These are phyloP conservation scores for Thymallus thymallus DNA, from an alignment of 2,113 vertebrate genomes.

Conservation along the genomic window DNA sequence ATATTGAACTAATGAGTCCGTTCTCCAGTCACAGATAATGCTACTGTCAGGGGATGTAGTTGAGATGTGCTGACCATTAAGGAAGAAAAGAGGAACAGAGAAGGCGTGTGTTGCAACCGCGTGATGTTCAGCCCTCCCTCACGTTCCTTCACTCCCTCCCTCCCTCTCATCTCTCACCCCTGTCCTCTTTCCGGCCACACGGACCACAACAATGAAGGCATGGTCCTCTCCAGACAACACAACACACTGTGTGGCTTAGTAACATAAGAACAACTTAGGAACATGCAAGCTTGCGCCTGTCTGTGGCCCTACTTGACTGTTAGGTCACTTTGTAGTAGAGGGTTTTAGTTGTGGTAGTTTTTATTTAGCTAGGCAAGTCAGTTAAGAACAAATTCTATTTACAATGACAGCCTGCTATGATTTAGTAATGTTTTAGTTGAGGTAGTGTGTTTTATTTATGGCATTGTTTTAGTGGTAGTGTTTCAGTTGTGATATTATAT, in stretches of 20 bases:
- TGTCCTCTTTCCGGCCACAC: conserved; percentile 48
- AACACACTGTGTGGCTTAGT: conserved; percentile 32
- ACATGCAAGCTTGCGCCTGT: not conserved
- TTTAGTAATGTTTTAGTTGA: too few species aligned
- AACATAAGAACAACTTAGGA: too few species aligned
- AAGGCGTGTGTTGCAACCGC: conserved; percentile 41
- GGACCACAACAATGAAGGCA: conserved; percentile 60
- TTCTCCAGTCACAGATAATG: too few species aligned
- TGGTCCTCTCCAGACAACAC: conserved; percentile 39
- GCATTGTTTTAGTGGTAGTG: too few species aligned
- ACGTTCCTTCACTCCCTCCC: not conserved
- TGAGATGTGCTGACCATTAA: conserved; percentile 23
- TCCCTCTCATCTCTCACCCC: conserved; percentile 23
- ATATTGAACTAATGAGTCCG: too few species aligned
- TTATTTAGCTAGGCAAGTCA: too few species aligned
- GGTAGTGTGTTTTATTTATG: too few species aligned
- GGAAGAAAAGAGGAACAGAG: conserved; percentile 34
- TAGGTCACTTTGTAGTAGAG: too few species aligned
- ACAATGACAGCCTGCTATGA: too few species aligned
- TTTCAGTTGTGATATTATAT: too few species aligned
- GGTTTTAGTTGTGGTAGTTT: too few species aligned
- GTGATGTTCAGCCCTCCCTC: conserved; percentile 20
- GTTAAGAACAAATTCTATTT: too few species aligned
- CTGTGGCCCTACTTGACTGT: not conserved
- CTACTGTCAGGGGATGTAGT: not conserved